Evolutionary conservation across 2,797 vertebrate genomes (phyloP).

Genomic region (Eremophila alpestris): DNA sequence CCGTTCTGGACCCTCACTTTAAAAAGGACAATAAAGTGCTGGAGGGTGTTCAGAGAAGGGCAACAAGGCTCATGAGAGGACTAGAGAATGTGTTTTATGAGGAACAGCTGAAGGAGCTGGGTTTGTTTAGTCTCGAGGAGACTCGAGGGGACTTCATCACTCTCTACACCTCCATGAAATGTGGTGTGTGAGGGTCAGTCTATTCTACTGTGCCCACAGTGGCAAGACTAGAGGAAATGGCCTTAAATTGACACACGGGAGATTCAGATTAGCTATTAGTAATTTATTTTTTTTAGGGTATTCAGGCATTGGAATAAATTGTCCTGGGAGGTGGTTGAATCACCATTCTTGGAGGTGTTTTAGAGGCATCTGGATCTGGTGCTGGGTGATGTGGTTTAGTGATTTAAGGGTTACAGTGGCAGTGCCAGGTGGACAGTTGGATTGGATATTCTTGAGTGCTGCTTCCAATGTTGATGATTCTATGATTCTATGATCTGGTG

Average conservation of each 20-base stretch:
- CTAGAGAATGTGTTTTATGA: too few relatives aligned
- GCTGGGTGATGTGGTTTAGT: neutral
- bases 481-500: neutral
- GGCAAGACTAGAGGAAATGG: neutral
- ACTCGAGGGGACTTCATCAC: neutral
- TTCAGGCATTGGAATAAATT: neutral
- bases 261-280: neutral
- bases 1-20: neutral
- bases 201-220: neutral
- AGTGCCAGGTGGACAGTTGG: neutral
- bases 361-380: neutral
- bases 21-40: neutral
- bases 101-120: neutral
- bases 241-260: accelerated
- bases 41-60: neutral
- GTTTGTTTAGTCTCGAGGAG: neutral
- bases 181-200: too few relatives aligned
- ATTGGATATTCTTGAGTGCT: neutral
- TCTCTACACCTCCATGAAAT: neutral
- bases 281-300: neutral
- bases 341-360: neutral
- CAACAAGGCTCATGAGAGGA: neutral
- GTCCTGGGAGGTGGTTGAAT: neutral
- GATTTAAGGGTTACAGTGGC: neutral
- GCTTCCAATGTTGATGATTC: neutral